Base-by-base conservation (phyloP, 2,797 vertebrate species). In the Gambelia wislizenii region DNA sequence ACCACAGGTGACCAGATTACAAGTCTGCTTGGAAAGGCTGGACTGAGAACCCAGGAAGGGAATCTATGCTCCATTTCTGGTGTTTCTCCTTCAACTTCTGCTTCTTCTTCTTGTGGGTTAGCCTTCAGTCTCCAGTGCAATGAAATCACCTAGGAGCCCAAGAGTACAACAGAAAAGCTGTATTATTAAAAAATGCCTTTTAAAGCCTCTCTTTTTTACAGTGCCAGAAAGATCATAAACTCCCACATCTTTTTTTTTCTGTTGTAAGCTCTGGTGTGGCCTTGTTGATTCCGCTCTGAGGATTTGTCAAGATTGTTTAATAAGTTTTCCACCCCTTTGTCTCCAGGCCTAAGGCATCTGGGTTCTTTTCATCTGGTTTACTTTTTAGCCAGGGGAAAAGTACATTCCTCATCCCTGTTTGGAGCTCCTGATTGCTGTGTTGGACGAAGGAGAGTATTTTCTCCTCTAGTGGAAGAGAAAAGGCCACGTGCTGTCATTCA, bases 381-480 rank as follows among this genome's bases (percentile, higher is more conserved):
- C 61, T 64, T 27, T 79, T 2, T 33, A n/a, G 61, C 59, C 72
- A 4, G 74, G 61, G 27, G 49, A 47, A 47, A 83, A 25, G 47
- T 27, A 25, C 33, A 70, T 70, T 52, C 47, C 10, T 52, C 33
- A 9, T 8, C 10, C 16, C 59, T 30, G n/a, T 0, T 42, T 52
- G 75, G 13, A 42, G 61, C 8, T 4, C 7, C 7, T 25, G 47
- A 27, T 39, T 12, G 44, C 67, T 20, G 10, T 20, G 6, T n/a
- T n/a, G 6, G 27, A n/a, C 7, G 52, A 12, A 7, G 6, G 1
- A 9, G 18, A 4, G 1, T 0, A 30, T 30, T n/a, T 5, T 3
- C 0, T 36, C 10, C 22, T 1, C 20, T 14, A 10, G 27, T 30
- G 44, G 61, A 33, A 18, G 64, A 33, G 9, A 14, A 30, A n/a